Base-by-base conservation (phyloP, 2,797 vertebrate genomes). In the Pogonophryne albipinna region DNA sequence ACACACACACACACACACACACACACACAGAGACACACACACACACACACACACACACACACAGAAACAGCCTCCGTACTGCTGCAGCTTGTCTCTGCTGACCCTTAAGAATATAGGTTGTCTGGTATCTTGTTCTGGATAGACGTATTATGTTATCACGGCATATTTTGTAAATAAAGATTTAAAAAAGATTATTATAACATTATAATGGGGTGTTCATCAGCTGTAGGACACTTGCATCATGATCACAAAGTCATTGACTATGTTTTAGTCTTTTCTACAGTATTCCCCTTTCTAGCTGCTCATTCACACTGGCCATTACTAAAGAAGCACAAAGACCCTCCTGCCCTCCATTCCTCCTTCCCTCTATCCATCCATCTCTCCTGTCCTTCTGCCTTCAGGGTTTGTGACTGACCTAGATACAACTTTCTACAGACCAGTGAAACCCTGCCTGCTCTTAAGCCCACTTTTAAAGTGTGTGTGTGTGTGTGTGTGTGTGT, bases 371-470 rank as follows among this genome's bases (percentile, higher is more conserved):
- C 84, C 69, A 74, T 84, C 87, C 80, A 83, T 91, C 85, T 61
- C 71, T 79, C 42, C 52, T 75, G 74, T 76, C 76, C 73, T 55
- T 68, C 49, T 82, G 73, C 85, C 93, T 72, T 78, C 70, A 4
- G 91, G 91, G 76, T 78, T 75, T 82, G 57, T 58, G 19, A 41
- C 73, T 93, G 93, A 92, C 90, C 91, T 87, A 91, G 46, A 92
- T 92, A 82, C 77, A 81, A 82, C 67, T 87, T 72, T 77, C 57
- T 71, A 82, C 50, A 13, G 59, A 71, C 82, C 69, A 55, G 63
- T 49, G 66, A 61, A 80, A 70, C 41, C 16, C 66, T 71, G 85
- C 17, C 34, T 7, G 19, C 66, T 85, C 83, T 78, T 68, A 66
- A 78, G 71, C 69, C 79, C 62, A 49, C 66, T 81, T 76, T 42